Evolutionary conservation across 1,140 invertebrate species (phyloP).

Genomic region (Psix sp.): DNA sequence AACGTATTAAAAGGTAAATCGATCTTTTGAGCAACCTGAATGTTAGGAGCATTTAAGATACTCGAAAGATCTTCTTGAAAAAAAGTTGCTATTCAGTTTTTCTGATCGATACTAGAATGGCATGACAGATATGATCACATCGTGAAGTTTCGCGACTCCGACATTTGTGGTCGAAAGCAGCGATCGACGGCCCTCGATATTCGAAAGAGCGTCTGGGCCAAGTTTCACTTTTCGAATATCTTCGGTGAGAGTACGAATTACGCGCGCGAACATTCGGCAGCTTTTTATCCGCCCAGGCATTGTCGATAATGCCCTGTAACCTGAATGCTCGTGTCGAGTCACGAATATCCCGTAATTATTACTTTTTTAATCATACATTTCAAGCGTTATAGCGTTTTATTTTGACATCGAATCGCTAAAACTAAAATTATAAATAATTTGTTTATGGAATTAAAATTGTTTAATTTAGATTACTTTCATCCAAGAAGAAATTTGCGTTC

Average conservation of each 20-base stretch:
- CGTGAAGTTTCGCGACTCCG: constrained; percentile 17
- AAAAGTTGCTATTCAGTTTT: neutral
- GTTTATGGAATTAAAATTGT: too few relatives aligned
- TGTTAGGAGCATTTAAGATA: too few relatives aligned
- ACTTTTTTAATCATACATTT: constrained; percentile 46
- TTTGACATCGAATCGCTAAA: constrained; percentile 25
- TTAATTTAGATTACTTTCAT: too few relatives aligned
- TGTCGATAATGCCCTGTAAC: constrained; percentile 28
- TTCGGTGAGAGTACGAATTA: constrained; percentile 66
- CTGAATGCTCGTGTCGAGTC: constrained; percentile 42
- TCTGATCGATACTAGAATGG: neutral
- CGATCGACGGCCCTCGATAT: constrained; percentile 45
- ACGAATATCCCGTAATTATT: constrained; percentile 49
- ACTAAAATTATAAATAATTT: too few relatives aligned
- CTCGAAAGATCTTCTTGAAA: too few relatives aligned
- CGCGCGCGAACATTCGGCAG: constrained; percentile 35
- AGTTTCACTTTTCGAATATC: constrained; percentile 73
- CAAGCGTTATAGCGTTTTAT: constrained; percentile 44
- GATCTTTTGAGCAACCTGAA: too few relatives aligned
- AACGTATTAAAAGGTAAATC: too few relatives aligned
- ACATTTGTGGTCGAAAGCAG: constrained; percentile 24
- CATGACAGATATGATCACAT: constrained; percentile 22
- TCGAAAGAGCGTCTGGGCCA: constrained; percentile 59
- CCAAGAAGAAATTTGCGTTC: too few relatives aligned
- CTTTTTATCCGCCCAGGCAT: constrained; percentile 36